Evolutionary conservation across 2,888 invertebrate genomes (phyloP).

Genomic region (Leptothorax acervorum): DNA sequence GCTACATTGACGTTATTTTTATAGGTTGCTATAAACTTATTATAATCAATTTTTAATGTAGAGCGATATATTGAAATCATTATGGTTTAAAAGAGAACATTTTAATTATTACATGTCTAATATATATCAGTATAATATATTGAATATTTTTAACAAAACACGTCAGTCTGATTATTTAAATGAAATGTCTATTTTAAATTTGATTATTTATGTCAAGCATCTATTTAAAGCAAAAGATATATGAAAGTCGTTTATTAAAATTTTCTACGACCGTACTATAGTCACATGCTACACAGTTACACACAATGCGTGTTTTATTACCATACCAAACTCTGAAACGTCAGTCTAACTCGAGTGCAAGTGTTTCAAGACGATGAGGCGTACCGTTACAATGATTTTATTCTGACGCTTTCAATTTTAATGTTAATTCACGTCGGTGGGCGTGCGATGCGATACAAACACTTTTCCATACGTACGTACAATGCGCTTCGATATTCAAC

Average conservation of each 20-base stretch:
- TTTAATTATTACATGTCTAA: not conserved
- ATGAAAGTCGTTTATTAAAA: slow-evolving; percentile 2
- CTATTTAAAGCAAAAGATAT: not conserved
- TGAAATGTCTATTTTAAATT: not conserved
- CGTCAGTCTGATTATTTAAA: not conserved
- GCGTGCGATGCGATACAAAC: slow-evolving; percentile 48
- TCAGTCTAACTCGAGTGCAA: slow-evolving; percentile 36
- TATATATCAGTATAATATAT: not conserved
- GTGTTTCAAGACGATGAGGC: slow-evolving; percentile 39
- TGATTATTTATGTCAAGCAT: not conserved
- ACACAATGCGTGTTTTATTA: not conserved
- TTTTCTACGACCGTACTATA: not conserved
- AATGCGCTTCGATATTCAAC: slow-evolving; percentile 49
- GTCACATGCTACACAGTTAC: not conserved
- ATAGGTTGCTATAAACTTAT: not conserved
- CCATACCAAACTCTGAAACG: slow-evolving; percentile 17
- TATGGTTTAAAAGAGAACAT: not conserved
- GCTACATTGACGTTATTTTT: not conserved
- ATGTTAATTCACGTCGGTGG: slow-evolving; percentile 47
- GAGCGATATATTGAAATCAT: not conserved
- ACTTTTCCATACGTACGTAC: slow-evolving; percentile 25
- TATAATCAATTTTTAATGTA: not conserved
- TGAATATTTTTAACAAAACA: not conserved
- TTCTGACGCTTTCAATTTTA: slow-evolving; percentile 54
- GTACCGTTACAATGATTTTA: slow-evolving; percentile 45